Conservation (phyloP, 2,888 invertebrate genomes). For the Cosmorhoe ocellata region DNA sequence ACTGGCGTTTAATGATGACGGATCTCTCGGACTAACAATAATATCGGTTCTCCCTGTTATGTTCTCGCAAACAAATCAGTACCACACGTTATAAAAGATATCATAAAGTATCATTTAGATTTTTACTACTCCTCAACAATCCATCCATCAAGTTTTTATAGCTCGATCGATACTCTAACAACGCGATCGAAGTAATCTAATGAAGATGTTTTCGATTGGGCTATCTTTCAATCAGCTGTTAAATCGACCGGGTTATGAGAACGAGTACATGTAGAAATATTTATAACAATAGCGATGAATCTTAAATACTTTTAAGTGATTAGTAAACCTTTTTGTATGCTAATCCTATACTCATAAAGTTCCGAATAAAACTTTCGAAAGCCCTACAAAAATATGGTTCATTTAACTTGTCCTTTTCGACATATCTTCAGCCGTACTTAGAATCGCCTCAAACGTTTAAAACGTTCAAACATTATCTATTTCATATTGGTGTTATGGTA, state of each 20-base stretch:
- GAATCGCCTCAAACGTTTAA: too few relatives aligned
- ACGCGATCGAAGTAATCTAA: constrained; percentile 11
- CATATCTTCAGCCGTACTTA: too few relatives aligned
- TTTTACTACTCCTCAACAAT: constrained; percentile 9
- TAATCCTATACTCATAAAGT: too few relatives aligned
- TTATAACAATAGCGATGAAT: too few relatives aligned
- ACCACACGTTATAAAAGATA: background rate
- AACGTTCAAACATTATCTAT: too few relatives aligned
- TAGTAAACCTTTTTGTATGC: too few relatives aligned
- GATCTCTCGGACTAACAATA: constrained; percentile 2
- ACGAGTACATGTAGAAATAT: too few relatives aligned
- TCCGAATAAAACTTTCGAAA: too few relatives aligned
- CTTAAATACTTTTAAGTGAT: too few relatives aligned
- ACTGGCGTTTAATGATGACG: constrained; percentile 9
- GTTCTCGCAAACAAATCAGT: background rate
- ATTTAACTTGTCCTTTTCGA: too few relatives aligned
- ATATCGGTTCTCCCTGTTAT: background rate
- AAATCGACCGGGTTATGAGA: background rate
- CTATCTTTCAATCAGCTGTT: constrained; percentile 5
- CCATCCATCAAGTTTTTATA: constrained; percentile 16
- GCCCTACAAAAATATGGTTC: too few relatives aligned
- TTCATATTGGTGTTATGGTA: too few relatives aligned
- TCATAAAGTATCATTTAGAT: background rate
- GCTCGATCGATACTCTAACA: constrained; percentile 13
- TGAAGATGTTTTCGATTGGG: constrained; percentile 12